Conservation (phyloP, 2,888 invertebrate species). For the Cetonia aurata region DNA sequence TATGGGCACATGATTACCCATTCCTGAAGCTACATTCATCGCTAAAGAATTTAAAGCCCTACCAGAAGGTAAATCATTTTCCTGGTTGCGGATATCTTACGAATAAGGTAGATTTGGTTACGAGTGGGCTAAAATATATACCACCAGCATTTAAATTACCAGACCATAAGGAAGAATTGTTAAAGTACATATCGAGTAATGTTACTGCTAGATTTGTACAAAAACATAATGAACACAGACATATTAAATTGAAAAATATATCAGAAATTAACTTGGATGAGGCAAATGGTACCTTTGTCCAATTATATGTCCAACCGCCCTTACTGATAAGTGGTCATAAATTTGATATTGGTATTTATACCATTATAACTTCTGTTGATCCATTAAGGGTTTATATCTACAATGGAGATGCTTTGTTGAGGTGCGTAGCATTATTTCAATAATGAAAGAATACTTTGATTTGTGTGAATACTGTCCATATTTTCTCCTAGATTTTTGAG, state of each 20-base stretch:
- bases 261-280: constrained; percentile 78
- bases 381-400: constrained; percentile 92
- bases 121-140: constrained; percentile 81
- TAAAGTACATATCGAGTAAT: constrained; percentile 76
- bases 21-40: constrained; percentile 73
- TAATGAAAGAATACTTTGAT: not conserved
- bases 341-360: constrained; percentile 97
- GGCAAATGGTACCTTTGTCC: constrained; percentile 83
- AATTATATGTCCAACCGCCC: constrained; percentile 91
- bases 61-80: constrained; percentile 92
- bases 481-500: too few species aligned
- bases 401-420: constrained; percentile 89
- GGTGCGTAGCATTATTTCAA: constrained; percentile 67
- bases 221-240: constrained; percentile 92
- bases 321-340: constrained; percentile 92
- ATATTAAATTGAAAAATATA: constrained; percentile 81
- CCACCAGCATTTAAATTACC: constrained; percentile 93
- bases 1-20: constrained; percentile 97
- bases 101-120: constrained; percentile 91
- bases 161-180: constrained; percentile 76
- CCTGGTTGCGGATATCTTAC: constrained; percentile 95
- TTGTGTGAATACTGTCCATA: constrained; percentile 1
- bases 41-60: constrained; percentile 73
- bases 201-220: constrained; percentile 85
- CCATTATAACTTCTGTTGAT: constrained; percentile 89